Conservation (phyloP, 2,888 invertebrate species). For the Dascillus cervinus region DNA sequence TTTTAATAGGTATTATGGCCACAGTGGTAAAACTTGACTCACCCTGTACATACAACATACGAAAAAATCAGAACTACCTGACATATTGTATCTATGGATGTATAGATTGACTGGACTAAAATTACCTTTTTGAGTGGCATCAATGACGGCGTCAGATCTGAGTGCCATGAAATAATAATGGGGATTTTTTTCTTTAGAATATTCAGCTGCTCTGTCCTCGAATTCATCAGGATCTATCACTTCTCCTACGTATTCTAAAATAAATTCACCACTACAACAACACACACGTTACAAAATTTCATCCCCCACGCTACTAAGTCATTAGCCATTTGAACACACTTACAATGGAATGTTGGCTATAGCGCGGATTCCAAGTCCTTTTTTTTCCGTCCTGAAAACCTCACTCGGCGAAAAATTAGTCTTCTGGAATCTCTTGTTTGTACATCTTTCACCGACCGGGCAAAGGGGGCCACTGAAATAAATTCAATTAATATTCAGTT, state of each 20-base stretch:
- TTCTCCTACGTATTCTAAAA: conserved; percentile 98
- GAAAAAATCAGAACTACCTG: conserved; percentile 1
- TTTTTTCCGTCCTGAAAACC: conserved; percentile 86
- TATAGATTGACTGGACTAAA: no score
- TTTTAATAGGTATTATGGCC: no score
- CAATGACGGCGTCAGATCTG: conserved; percentile 88
- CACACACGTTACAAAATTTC: conserved; percentile 1
- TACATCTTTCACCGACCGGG: conserved; percentile 82
- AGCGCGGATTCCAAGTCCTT: conserved; percentile 90
- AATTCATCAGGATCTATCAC: conserved; percentile 88
- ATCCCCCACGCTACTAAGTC: no score
- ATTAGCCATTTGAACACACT: conserved; percentile 31
- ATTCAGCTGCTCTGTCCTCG: conserved; percentile 76
- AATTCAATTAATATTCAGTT: background rate
- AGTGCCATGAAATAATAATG: conserved; percentile 99
- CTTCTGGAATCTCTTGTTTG: conserved; percentile 90
- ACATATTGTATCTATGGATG: no score
- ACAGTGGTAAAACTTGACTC: no score
- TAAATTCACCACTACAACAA: conserved; percentile 74
- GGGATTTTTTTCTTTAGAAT: conserved; percentile 80
- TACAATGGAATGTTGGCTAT: conserved; percentile 64
- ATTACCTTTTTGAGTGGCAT: conserved; percentile 83
- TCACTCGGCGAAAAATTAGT: conserved; percentile 76
- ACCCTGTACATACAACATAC: background rate
- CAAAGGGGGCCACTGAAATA: conserved; percentile 74